Percentiles rank a stretch among this genome's conserved stretches.
Evolutionary conservation across 2,888 invertebrate genomes (phyloP).

Genomic region (Idaea dimidiata): DNA sequence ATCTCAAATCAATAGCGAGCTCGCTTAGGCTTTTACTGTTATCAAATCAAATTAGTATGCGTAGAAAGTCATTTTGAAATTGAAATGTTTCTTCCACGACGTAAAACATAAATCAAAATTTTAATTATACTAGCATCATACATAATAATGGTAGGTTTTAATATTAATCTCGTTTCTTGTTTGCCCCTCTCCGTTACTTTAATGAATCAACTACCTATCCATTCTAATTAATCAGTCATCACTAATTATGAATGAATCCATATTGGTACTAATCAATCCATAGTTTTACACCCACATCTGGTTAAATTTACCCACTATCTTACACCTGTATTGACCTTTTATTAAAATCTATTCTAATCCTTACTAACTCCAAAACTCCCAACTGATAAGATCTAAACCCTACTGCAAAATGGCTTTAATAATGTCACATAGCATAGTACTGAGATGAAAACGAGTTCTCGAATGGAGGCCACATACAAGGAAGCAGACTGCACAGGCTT

Average conservation of each 20-base stretch:
- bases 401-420: conserved; percentile 20
- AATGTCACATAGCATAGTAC: conserved; percentile 25
- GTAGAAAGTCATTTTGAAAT: not conserved
- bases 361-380: not conserved
- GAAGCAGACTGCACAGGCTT: conserved; percentile 27
- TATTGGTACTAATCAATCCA: not conserved
- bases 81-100: not conserved
- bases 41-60: not conserved
- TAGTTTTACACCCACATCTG: no score
- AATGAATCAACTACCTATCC: not conserved
- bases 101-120: not conserved
- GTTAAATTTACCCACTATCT: no score
- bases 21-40: conserved; percentile 1
- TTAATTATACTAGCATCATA: not conserved
- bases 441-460: conserved; percentile 34
- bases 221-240: not conserved
- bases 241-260: not conserved
- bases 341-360: not conserved
- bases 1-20: not conserved
- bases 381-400: not conserved
- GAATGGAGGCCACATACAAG: conserved; percentile 35
- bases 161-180: not conserved
- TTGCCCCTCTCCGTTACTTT: not conserved
- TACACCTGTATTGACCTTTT: no score
- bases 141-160: not conserved